Conservation (phyloP, 2,113 vertebrate species). For the Probosciger aterrimus region DNA sequence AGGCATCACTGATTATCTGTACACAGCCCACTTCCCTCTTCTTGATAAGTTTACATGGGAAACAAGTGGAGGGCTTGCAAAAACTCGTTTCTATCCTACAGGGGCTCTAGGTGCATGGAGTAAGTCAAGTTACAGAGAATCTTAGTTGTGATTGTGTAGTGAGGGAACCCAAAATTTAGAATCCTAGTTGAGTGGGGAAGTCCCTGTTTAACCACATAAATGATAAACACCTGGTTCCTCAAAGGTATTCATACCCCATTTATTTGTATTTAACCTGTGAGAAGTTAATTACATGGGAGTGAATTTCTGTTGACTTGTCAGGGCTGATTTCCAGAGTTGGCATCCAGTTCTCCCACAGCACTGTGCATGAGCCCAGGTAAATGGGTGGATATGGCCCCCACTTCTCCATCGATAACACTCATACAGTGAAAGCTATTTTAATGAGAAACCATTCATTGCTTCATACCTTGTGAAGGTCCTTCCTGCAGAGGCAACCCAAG, state of each 20-base stretch:
- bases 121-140: not conserved
- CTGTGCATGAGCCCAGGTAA: not conserved
- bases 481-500: not conserved
- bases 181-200: not conserved
- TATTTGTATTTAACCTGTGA: conserved; percentile 44
- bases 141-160: not conserved
- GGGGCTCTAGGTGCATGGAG: not conserved
- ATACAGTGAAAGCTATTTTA: not conserved
- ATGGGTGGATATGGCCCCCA: not conserved
- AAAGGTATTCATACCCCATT: conserved; percentile 1
- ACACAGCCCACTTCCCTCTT: not conserved
- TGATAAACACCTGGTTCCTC: conserved; percentile 9
- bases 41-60: not conserved
- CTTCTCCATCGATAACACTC: not conserved
- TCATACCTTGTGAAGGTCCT: not conserved
- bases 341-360: conserved; percentile 8
- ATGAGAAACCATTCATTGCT: not conserved
- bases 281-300: conserved; percentile 22
- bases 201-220: conserved; percentile 4
- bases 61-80: not conserved
- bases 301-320: conserved; percentile 40
- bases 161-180: not conserved
- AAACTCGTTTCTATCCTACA: not conserved
- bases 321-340: not conserved
- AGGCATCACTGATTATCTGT: not conserved